Base-by-base conservation (phyloP, 2,113 vertebrate genomes). In the Tauraco erythrolophus region DNA sequence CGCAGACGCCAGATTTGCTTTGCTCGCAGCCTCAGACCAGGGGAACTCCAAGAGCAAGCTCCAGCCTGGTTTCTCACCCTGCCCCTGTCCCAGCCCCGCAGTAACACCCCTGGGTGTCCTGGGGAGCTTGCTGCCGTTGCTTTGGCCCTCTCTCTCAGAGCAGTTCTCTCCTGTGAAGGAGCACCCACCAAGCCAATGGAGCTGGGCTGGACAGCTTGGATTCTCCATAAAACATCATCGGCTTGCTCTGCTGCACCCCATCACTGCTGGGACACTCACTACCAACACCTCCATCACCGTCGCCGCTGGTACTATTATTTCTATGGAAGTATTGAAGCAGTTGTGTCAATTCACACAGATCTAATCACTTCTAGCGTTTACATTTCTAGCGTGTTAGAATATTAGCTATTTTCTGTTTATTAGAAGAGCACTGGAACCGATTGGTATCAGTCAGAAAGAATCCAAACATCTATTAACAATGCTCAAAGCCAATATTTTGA, bases 221-320 rank as follows among this genome's bases (percentile, higher is more conserved):
- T 13, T 4, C 50, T 85, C 51, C 51, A 21, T 6, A n/a, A n/a
- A 70, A 15, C 45, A 18, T 21, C 12, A 13, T 3, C 21, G 69
- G 14, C 39, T 82, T 17, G 31, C 30, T 70, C 69, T 56, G 69
- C 37, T 0, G 4, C 70, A 57, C 24, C 12, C 56, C 0, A 0
- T 11, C 69, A 14, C n/a, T 0, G 0, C 43, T 0, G 0, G 56
- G 58, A 41, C 1, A 4, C 43, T 84, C 24, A 1, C 45, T 45
- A 14, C 51, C 78, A 19, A n/a, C 35, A 48, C 3, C 2, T 39
- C 37, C 37, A 51, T 43, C 68, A 9, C 31, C 2, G 2, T 28
- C 46, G 25, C 62, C 0, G 0, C 28, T 7, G 10, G 46, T 19
- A 45, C 9, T 9, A 9, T 6, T 43, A 35, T 14, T 76, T 35